Percentiles rank a stretch among this genome's conserved stretches.
phyloP scores from a whole-genome alignment of 2,888 invertebrate genomes.

The Eristalinus aeneus region DNA sequence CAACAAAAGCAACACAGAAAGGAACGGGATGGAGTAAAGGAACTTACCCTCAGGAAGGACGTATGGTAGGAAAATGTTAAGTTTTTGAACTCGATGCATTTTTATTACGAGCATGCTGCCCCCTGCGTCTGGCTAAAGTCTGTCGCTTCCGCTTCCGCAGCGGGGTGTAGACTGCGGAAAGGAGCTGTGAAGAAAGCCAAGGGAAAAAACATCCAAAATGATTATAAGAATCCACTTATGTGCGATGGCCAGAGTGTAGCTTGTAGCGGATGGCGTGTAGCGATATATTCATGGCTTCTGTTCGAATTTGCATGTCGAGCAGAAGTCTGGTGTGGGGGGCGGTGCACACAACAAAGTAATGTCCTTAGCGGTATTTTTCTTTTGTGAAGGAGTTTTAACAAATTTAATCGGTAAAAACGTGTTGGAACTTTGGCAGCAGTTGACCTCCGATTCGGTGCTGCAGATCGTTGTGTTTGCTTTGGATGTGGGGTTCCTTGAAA shows the following conservation, averaged over 20 bases:
- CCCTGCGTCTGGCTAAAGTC: conserved; percentile 6
- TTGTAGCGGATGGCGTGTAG: conserved; percentile 34
- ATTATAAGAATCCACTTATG: conserved; percentile 68
- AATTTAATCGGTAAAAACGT: conserved; percentile 68
- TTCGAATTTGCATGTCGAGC: conserved; percentile 55
- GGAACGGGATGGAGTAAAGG: conserved; percentile 14
- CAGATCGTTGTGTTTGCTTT: conserved; percentile 4
- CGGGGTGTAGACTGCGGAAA: neutral
- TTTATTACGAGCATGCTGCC: conserved; percentile 43
- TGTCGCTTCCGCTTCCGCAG: conserved; percentile 16
- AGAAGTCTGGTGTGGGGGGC: neutral
- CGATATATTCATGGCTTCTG: conserved; percentile 64
- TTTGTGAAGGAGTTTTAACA: conserved; percentile 63
- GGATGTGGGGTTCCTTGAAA: neutral
- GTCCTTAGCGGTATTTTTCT: conserved; percentile 54
- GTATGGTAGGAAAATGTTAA: conserved; percentile 54
- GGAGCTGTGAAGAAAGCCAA: neutral
- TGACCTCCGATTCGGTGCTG: neutral
- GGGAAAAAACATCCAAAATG: conserved; percentile 47
- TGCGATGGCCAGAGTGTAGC: conserved; percentile 43
- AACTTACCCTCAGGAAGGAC: conserved; percentile 48
- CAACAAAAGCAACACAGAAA: neutral
- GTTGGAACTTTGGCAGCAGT: conserved; percentile 46
- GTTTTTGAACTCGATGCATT: conserved; percentile 63
- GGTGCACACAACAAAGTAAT: conserved; percentile 55